A percentile compares a stretch with the other conserved stretches of the same genome.
Conservation (phyloP, 2,113 vertebrate species). For the Ia io region DNA sequence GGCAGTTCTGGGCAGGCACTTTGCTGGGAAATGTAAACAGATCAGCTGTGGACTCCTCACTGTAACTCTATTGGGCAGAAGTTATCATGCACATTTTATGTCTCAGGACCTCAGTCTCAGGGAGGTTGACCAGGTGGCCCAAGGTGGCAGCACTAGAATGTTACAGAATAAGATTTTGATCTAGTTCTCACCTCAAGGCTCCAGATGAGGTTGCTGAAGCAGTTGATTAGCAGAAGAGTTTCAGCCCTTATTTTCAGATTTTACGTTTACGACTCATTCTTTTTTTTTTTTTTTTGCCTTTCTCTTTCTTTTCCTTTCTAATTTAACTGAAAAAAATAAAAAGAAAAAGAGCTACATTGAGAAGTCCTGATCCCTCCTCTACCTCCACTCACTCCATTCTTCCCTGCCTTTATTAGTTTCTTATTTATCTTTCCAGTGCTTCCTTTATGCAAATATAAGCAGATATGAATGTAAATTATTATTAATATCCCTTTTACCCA, state of each 20-base stretch:
- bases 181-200: neutral
- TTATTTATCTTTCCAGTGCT: neutral
- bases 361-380: neutral
- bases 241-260: neutral
- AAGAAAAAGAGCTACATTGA: neutral
- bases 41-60: neutral
- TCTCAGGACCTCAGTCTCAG: neutral
- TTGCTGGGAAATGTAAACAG: neutral
- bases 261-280: neutral
- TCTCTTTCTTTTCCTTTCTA: neutral
- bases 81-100: neutral
- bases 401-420: neutral
- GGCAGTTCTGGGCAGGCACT: neutral
- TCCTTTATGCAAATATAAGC: neutral
- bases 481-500: neutral
- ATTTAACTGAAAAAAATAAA: neutral
- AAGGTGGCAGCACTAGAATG: neutral
- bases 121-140: neutral
- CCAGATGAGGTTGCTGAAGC: neutral
- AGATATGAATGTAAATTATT: neutral
- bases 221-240: neutral
- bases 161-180: neutral
- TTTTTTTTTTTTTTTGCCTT: neutral
- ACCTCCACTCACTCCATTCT: neutral
- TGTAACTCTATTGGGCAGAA: neutral